Evolutionary conservation across 92 coral and sea anemone species (phyloP).

Genomic region (Umimayanthus kanabou): DNA sequence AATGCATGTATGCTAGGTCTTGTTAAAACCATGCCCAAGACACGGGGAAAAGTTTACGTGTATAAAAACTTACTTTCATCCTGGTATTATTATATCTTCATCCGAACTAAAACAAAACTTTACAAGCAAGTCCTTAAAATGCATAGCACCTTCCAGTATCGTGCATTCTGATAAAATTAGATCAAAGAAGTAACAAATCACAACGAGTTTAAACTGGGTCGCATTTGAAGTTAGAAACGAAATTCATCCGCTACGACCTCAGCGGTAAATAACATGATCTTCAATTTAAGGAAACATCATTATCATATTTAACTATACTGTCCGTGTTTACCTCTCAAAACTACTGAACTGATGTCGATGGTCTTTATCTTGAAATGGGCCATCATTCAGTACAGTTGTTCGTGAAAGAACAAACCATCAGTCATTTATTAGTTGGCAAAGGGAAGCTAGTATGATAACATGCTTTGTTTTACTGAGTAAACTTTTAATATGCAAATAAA

Average conservation of each 20-base stretch:
- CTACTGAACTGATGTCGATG: not conserved
- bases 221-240: not conserved
- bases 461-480: not conserved
- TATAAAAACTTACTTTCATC: too few species aligned
- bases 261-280: too few species aligned
- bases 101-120: too few species aligned
- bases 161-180: not conserved
- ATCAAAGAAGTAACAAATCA: not conserved
- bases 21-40: too few species aligned
- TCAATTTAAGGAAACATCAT: too few species aligned
- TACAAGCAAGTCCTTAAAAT: not conserved
- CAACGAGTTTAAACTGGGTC: not conserved
- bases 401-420: not conserved
- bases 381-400: not conserved
- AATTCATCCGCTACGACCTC: too few species aligned
- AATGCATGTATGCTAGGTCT: not conserved
- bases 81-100: too few species aligned
- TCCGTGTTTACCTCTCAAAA: too few species aligned
- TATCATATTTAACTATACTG: not conserved
- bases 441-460: not conserved
- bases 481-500: not conserved
- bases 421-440: not conserved
- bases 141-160: not conserved
- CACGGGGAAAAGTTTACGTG: too few species aligned
- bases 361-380: not conserved